These are phyloP conservation scores for Clarias batrachus DNA, from an alignment of 2,113 vertebrate species.

Conservation along the genomic window DNA sequence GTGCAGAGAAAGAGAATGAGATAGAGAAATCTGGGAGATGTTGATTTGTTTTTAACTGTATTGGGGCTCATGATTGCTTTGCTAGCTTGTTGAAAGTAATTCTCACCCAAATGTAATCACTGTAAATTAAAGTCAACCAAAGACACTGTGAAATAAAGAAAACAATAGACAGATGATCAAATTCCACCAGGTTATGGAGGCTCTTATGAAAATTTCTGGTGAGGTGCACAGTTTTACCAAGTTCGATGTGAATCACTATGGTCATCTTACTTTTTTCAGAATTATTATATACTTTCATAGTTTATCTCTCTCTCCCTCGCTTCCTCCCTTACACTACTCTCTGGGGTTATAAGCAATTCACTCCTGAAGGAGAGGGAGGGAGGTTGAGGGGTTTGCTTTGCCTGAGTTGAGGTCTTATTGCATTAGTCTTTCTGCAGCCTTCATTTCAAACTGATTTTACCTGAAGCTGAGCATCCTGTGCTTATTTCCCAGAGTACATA, in stretches of 20 bases:
- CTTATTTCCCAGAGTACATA: constrained; percentile 63
- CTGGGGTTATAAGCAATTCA: constrained; percentile 67
- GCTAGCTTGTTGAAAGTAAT: constrained; percentile 23
- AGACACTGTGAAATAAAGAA: background rate
- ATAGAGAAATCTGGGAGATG: background rate
- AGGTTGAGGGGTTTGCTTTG: constrained; percentile 32
- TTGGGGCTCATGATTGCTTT: constrained; percentile 15
- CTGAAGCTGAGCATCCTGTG: constrained; percentile 30
- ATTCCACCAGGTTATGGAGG: background rate
- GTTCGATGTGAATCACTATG: background rate
- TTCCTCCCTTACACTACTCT: background rate
- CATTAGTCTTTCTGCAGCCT: constrained; percentile 67
- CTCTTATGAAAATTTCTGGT: background rate
- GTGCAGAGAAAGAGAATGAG: background rate
- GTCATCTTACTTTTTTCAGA: background rate
- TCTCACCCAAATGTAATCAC: constrained; percentile 5
- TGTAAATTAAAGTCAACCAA: constrained; percentile 19
- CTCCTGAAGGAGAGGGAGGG: constrained; percentile 19
- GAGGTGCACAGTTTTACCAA: background rate
- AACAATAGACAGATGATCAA: background rate
- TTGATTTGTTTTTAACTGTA: constrained; percentile 7
- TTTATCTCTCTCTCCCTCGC: background rate
- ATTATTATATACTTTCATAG: constrained; percentile 11
- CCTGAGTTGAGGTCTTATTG: constrained; percentile 61
- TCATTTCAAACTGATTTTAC: constrained; percentile 65